Conservation (phyloP, 2,797 vertebrate genomes). For the Heliangelus exortis region DNA sequence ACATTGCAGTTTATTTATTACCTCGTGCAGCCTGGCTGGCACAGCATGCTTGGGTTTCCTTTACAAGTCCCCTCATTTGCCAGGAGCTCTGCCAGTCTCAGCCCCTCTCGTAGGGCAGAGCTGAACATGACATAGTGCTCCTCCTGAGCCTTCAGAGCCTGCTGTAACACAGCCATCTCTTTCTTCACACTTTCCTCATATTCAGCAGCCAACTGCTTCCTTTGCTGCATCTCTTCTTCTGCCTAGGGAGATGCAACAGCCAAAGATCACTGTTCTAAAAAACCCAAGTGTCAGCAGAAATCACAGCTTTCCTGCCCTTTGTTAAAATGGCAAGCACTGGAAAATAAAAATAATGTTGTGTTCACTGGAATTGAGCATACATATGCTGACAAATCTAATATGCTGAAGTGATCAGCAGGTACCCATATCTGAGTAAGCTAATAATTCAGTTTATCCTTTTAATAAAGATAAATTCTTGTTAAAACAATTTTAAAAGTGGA, state of each 20-base stretch:
- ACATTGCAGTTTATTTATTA: neutral
- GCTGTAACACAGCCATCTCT: conserved; percentile 80
- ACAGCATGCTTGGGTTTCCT: neutral
- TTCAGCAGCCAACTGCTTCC: conserved; percentile 79
- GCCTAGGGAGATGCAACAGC: neutral
- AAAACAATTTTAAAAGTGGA: fast-evolving
- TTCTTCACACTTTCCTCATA: conserved; percentile 77
- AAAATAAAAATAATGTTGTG: neutral
- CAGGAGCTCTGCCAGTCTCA: conserved; percentile 71
- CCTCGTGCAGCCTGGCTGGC: neutral
- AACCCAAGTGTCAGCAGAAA: neutral
- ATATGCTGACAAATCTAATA: neutral
- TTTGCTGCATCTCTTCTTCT: conserved; percentile 79
- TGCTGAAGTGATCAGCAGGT: neutral
- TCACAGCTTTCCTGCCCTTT: neutral
- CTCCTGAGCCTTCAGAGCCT: conserved; percentile 79
- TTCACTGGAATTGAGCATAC: neutral
- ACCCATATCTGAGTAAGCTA: neutral
- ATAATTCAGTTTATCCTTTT: neutral
- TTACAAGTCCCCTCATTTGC: neutral
- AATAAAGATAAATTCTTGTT: too few relatives aligned
- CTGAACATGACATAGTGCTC: conserved; percentile 79
- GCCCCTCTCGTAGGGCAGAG: conserved; percentile 73
- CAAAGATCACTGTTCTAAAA: neutral
- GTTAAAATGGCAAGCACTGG: neutral